A percentile compares a stretch with the other conserved stretches of the same genome.
Conservation (phyloP, 2,888 invertebrate species). For the Tuta absoluta region DNA sequence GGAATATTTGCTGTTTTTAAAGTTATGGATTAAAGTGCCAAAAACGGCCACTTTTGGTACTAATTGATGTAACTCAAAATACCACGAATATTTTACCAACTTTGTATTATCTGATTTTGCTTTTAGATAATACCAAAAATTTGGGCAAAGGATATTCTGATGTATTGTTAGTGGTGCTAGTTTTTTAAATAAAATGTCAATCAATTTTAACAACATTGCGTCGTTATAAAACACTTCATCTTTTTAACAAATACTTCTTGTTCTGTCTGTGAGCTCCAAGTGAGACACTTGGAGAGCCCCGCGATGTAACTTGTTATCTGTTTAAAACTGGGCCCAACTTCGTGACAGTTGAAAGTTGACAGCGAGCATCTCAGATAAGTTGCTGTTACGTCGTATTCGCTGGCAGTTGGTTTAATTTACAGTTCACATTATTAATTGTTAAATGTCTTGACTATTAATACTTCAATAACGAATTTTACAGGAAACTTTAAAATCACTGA, state of each 20-base stretch:
- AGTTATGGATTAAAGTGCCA: no score
- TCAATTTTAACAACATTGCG: no score
- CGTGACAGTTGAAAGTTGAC: constrained; percentile 35
- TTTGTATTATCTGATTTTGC: no score
- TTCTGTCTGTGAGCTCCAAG: background rate
- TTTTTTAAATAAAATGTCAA: no score
- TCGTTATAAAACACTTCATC: background rate
- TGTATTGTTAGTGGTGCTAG: no score
- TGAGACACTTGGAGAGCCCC: constrained; percentile 4
- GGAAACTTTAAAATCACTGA: background rate
- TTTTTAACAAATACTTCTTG: background rate
- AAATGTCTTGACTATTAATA: background rate
- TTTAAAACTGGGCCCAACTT: constrained; percentile 32
- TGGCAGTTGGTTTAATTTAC: constrained; percentile 10
- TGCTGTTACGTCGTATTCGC: constrained; percentile 1
- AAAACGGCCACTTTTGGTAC: no score
- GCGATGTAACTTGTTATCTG: constrained; percentile 34
- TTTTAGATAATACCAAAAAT: no score
- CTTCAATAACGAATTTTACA: background rate
- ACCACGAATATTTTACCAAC: no score
- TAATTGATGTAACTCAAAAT: no score
- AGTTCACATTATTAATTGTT: background rate
- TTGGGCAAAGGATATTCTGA: no score
- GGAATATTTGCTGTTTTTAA: no score
- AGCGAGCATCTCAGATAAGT: constrained; percentile 31